A percentile compares a stretch with the other conserved stretches of the same genome.
These are phyloP conservation scores for Acropora yongei DNA, from an alignment of 64 coral and sea anemone species.

Conservation along the genomic window DNA sequence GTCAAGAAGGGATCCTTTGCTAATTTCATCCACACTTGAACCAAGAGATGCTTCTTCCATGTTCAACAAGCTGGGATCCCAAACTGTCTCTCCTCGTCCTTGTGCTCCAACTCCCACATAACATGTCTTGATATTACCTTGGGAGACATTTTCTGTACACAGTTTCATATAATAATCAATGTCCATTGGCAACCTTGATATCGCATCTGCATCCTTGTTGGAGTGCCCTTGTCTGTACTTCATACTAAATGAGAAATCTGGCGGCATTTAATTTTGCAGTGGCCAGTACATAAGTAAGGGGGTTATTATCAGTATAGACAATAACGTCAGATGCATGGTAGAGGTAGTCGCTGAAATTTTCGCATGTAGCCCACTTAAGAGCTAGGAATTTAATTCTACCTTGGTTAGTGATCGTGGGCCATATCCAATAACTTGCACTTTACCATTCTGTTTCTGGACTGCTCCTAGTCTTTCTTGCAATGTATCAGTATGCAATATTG, in stretches of 20 bases:
- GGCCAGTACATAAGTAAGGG: background rate
- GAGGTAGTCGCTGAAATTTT: constrained; percentile 16
- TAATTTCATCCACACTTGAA: constrained; percentile 2
- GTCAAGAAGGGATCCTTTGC: background rate
- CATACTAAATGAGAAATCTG: background rate
- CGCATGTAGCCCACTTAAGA: background rate
- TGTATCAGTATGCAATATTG: background rate
- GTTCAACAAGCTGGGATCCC: constrained; percentile 4
- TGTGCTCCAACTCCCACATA: background rate
- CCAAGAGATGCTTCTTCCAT: constrained; percentile 17
- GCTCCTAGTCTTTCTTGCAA: background rate
- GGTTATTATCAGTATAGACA: background rate
- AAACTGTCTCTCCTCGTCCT: background rate
- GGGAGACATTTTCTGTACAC: constrained; percentile 11
- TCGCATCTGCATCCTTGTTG: background rate
- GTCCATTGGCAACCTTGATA: constrained; percentile 8
- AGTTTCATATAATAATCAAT: constrained; percentile 6
- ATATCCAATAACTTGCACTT: background rate
- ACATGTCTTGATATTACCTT: background rate
- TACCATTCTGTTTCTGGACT: constrained; percentile 21
- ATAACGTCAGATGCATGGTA: constrained; percentile 4
- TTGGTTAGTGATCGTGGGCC: background rate
- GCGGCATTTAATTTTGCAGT: constrained; percentile 5
- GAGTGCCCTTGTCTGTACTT: constrained; percentile 7
- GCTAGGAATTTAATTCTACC: background rate